Base-by-base conservation (phyloP, 2,888 invertebrate genomes). In the Noctua janthe region DNA sequence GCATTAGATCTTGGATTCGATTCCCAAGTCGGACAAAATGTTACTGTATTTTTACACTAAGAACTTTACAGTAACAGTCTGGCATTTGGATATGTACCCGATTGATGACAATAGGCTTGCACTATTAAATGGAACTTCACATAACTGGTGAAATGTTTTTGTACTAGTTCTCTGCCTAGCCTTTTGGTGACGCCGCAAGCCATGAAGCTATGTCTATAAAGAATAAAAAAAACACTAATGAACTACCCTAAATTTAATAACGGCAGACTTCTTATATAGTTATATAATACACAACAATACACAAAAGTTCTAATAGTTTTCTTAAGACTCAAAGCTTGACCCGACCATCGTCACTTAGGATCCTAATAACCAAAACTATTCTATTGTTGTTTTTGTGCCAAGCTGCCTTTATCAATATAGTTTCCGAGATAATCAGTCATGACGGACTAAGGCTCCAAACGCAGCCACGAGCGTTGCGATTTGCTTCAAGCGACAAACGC, bases 401-500 rank as follows among this genome's bases (percentile, higher is more conserved):
- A 43, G 20, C 49, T 29, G 43, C n/a, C 59, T 11, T 10, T 43
- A 83, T 67, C 56, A 67, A 51, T 74, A 66, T 62, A 11, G 75
- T 66, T 82, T 5, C 66, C 49, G 39, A 82, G 64, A 80, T 66
- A 80, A 74, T 82, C 75, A 39, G 39, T 82, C 75, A 74, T 66
- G 64, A 39, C 47, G 29, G 13, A 23, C n/a, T 79, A n/a, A 81
- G 10, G 43, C n/a, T 0, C 10, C 6, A n/a, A 15, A 0, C 29
- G 13, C 0, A 11, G 0, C 29, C 49, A 20, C 20, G 8, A 29
- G 11, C 29, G 13, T 29, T n/a, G 29, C 43, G 17, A 49, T 15
- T 69, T 17, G n/a, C 1, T 15, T 62, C 1, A 15, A 62, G 17
- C 47, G 23, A 43, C 23, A 67, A 54, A 20, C 20, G 20, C 20